Evolutionary conservation across 2,888 invertebrate genomes (phyloP).

Genomic region (Antitype chi): DNA sequence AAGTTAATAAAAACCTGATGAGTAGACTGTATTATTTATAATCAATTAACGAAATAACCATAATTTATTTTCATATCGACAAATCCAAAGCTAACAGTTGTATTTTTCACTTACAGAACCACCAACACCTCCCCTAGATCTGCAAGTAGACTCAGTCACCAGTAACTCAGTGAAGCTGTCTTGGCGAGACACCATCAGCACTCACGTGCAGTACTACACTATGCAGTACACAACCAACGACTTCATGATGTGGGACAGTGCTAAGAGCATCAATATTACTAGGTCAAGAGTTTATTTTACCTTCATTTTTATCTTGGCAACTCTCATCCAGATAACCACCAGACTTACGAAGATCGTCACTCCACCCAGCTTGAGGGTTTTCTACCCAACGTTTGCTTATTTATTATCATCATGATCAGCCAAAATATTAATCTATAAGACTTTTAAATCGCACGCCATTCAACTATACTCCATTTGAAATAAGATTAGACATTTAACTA

Average conservation of each 20-base stretch:
- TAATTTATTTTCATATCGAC: not conserved
- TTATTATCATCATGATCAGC: not conserved
- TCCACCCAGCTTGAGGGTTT: not conserved
- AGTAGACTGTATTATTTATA: not conserved
- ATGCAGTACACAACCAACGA: conserved; percentile 84
- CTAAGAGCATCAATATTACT: conserved; percentile 84
- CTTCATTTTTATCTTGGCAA: not conserved
- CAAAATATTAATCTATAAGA: not conserved
- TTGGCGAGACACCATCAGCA: conserved; percentile 83
- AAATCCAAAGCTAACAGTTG: not conserved
- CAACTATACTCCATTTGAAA: not conserved
- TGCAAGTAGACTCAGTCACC: conserved; percentile 85
- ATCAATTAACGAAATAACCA: too few species aligned
- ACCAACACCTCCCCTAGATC: conserved; percentile 85
- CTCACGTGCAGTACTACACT: conserved; percentile 85
- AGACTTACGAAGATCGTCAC: too few species aligned
- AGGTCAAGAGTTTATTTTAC: conserved; percentile 73
- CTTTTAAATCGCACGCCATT: not conserved
- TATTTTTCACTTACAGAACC: conserved; percentile 78
- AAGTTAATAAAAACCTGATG: not conserved
- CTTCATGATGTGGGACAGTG: conserved; percentile 84
- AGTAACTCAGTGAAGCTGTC: conserved; percentile 84
- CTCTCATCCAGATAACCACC: not conserved
- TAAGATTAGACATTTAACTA: too few species aligned
- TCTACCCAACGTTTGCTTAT: not conserved